Evolutionary conservation across 2,888 invertebrate genomes (phyloP).

Genomic region (Drosophila eohydei): DNA sequence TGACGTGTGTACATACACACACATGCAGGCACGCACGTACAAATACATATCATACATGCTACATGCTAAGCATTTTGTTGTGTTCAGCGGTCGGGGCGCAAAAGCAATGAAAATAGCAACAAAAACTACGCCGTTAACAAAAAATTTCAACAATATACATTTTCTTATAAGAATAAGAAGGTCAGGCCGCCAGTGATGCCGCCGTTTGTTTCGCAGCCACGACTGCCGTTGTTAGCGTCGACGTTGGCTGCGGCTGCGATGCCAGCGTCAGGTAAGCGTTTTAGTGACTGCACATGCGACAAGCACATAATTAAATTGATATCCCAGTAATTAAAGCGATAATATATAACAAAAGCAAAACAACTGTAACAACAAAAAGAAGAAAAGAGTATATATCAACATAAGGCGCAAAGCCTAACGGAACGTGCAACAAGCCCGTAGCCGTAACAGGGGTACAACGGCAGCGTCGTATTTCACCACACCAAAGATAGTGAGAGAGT

Average conservation of each 20-base stretch:
- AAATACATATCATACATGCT: constrained; percentile 3
- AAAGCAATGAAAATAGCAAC: constrained; percentile 35
- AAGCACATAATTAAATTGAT: constrained; percentile 57
- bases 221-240: constrained; percentile 5
- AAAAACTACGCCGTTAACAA: constrained; percentile 59
- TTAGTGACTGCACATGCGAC: constrained; percentile 53
- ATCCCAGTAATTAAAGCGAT: constrained; percentile 50
- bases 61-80: constrained; percentile 20
- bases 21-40: not conserved
- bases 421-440: constrained; percentile 59
- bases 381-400: constrained; percentile 21
- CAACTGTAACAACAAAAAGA: constrained; percentile 20
- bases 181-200: constrained; percentile 43
- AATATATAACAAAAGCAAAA: constrained; percentile 25
- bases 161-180: constrained; percentile 60
- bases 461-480: constrained; percentile 44
- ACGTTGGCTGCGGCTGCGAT: not conserved
- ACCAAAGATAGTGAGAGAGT: constrained; percentile 11
- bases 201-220: constrained; percentile 26
- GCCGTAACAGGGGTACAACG: constrained; percentile 14
- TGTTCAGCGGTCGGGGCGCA: constrained; percentile 36
- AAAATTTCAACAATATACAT: constrained; percentile 33
- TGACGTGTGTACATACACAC: constrained; percentile 27
- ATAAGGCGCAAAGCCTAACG: constrained; percentile 55
- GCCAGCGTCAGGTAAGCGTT: constrained; percentile 43